Evolutionary conservation across 2,888 invertebrate genomes (phyloP), one percentile per base, ranked within the genome.

Genomic region (Diarsia dahlii): DNA sequence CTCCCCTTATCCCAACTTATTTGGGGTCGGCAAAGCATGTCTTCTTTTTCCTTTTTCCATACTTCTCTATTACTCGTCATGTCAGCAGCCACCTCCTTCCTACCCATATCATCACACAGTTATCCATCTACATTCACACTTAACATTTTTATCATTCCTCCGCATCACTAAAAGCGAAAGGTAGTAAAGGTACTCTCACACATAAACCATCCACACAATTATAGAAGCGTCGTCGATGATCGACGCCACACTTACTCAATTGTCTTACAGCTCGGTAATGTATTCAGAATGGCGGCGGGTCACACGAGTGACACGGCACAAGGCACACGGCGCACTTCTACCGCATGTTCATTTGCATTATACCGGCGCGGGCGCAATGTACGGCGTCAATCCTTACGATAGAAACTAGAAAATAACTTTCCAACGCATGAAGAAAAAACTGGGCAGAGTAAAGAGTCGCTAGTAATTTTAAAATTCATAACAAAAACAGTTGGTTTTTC

Each of bases 261-360:
- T 92, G 93, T 94, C 83, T 89, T 89, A 84, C 80, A 74, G 80
- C 73, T 78, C 80, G 79, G 86, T 95, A 95, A 96, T 95, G 87
- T 95, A 95, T 95, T 94, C 95, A 71, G 82, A 90, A 89, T 88
- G 91, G 84, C 91, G 87, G 76, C 89, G 90, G 95, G 95, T 95
- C 95, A 94, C 85, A 80, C 90, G 89, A 87, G 89, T 93, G 93
- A 92, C 94, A 93, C 90, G 87, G 87, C 89, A 90, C 90, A 89
- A 87, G 87, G 63, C 89, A 90, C 89, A 90, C 89, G 78, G 85
- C 85, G 82, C 70, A 71, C 73, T 71, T 80, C 82, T 34, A 71
- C 84, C 66, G 76, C 80, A 77, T 73, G 85, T 89, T 87, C 90
- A 91, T 91, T 92, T 91, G 89, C 90, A 91, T 89, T 81, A 88